Conservation (phyloP, 2,888 invertebrate species). For the Apeira syringaria region DNA sequence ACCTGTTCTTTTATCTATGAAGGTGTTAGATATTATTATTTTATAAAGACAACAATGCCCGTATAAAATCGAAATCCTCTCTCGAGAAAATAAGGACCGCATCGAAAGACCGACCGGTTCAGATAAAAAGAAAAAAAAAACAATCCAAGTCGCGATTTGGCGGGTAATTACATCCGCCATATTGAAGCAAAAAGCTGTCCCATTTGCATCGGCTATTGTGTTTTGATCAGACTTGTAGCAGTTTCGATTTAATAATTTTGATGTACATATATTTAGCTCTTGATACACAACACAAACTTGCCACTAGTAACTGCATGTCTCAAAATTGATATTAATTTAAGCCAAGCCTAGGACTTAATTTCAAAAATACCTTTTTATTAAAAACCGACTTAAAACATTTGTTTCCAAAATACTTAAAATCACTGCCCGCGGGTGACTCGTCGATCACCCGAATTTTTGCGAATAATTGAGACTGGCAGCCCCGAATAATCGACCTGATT, state of each 20-base stretch:
- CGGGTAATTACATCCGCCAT: conserved; percentile 63
- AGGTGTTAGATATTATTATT: too few relatives aligned
- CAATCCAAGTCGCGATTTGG: conserved; percentile 38
- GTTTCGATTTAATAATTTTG: too few relatives aligned
- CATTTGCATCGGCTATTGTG: conserved; percentile 15
- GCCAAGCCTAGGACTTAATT: too few relatives aligned
- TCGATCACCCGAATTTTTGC: conserved; percentile 52
- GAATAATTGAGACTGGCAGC: conserved; percentile 56
- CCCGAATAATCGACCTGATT: conserved; percentile 54
- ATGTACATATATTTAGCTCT: too few relatives aligned
- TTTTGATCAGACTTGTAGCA: conserved; percentile 4
- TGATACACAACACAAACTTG: too few relatives aligned
- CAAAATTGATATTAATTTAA: too few relatives aligned
- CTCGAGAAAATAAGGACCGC: conserved; percentile 38
- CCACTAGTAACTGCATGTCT: too few relatives aligned
- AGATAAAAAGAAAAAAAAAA: conserved; percentile 30
- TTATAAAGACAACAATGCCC: conserved; percentile 28
- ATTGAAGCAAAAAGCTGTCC: conserved; percentile 32
- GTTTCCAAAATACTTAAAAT: conserved; percentile 28
- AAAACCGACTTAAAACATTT: too few relatives aligned
- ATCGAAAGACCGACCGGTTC: conserved; percentile 37
- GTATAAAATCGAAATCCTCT: conserved; percentile 41
- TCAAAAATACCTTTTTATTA: too few relatives aligned
- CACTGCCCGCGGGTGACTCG: conserved; percentile 35
- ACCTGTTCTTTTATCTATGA: too few relatives aligned